Evolutionary conservation across 1,140 invertebrate species (phyloP), one percentile per base, ranked within the genome.

Genomic region (Pogonognathellus flavescens): DNA sequence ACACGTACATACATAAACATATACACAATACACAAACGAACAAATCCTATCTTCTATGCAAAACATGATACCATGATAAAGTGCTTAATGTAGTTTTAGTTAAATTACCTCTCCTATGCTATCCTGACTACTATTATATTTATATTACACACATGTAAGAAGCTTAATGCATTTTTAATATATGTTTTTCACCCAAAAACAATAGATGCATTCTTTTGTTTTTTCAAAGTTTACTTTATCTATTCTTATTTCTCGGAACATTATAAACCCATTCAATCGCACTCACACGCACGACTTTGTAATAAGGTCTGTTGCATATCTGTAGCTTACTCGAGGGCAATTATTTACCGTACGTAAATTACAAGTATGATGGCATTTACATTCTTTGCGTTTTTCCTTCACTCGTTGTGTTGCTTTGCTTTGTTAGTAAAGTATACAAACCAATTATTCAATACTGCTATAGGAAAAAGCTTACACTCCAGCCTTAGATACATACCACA

Each of bases 261-360:
- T 76, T 49, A 76, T 76, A 76, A 76, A 76, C 70, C 70, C 70
- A 76, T 76, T 76, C 70, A 76, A 76, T 76, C 70, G 25, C 70
- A 76, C 70, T 76, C 70, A 76, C 70, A 76, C 70, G 70, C 70
- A 76, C 70, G 70, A 76, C 41, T 76, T 76, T 76, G 70, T 76
- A 76, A 76, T 76, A n/a, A 41, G 14, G 1, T 76, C 41, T 76
- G 31, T 41, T 41, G 31, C 31, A 41, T 41, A 41, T 41, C 70
- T 50, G 6, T 16, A 50, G 41, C 14, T 14, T 66, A 25, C 62
- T 66, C 62, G 1, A 14, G 25, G 22, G 11, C 62, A 66, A 66
- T 66, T 66, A 66, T 66, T 25, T 41, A 41, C 22, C 62, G 3
- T 66, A 7, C 8, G 31, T 41, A 31, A 16, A 66, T 66, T 66